Base-by-base conservation (phyloP, 2,888 invertebrate species). In the Auanema freiburgensis region DNA sequence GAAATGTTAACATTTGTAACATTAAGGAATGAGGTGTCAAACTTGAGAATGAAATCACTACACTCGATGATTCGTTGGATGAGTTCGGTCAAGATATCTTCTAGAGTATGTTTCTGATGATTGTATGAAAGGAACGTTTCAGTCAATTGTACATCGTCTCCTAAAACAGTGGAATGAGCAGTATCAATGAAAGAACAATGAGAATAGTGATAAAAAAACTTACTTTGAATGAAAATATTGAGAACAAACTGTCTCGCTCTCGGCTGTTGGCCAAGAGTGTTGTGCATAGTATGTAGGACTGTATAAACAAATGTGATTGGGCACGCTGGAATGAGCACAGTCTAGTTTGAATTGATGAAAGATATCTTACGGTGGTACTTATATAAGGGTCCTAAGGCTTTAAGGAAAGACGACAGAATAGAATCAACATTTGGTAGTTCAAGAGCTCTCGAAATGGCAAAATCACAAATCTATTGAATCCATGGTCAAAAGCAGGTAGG, bases 331-430 rank as follows among this genome's bases (percentile, higher is more conserved):
- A 55, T 33, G 55, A 24, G 25, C 10, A 24, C 23, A 24, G 21
- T 25, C 16, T 52, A 5, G 21, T 12, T 10, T 16, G 12, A 51
- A 23, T 18, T 4, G 12, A 52, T 14, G 1, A 49, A 14, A 50
- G n/a, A 2, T 53, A 23, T 57, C 71, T 65, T 57, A 78, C 78
- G 78, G 55, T 80, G 79, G 54, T 74, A 78, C 54, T 72, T 73
- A 57, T 80, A 80, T 44, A 80, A 59, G n/a, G 72, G 70, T 12
- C 72, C 55, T 18, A 80, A 64, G 1, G 59, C 51, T n/a, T 69
- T 62, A 10, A 79, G 60, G 8, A 80, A 57, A 1, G 57, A 53
- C 10, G 62, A 42, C 21, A 77, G 56, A 18, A 72, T 25, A 12
- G 46, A 40, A 18, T 59, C 63, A 24, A 60, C 52, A n/a, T 72